Base-by-base conservation (phyloP, 2,113 vertebrate genomes). In the Notarius lentiginosus region DNA sequence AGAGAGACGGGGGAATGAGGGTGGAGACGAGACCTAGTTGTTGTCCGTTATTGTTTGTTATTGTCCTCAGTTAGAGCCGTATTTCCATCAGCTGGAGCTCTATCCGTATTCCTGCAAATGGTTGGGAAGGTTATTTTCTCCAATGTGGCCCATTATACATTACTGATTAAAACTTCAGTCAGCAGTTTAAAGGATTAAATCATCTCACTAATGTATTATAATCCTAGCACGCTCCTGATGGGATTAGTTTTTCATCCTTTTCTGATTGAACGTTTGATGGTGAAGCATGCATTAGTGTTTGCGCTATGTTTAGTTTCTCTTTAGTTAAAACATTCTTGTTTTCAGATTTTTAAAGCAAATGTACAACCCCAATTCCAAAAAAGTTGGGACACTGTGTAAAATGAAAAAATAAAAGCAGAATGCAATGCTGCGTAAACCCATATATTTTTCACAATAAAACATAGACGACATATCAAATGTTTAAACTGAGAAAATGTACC, bases 121-220 rank as follows among this genome's bases (percentile, higher is more conserved):
- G 15, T 24, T 61, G 56, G 14, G 41, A 20, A 77, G 70, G 72
- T 60, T 76, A 51, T 76, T 76, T 85, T 20, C 47, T 49, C n/a
- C 9, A 49, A 51, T 53, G 58, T 47, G 56, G 17, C 76, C 56
- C 24, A 30, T 76, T 85, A 76, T 18, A 30, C 49, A 15, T 76
- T 17, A 76, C 56, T 85, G 70, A 85, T 85, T 77, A 49, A 77
- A 85, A 51, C 7, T 76, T 24, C 56, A 51, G 70, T 34, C 70
- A 60, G 18, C 41, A 76, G 61, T 63, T 61, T 85, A 60, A 49
- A 82, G 75, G 56, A 85, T 65, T 76, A 76, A 76, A 61, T 76
- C 72, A n/a, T 76, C 68, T 75, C 70, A 76, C 14, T 27, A 15
- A 47, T 65, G 73, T 63, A 53, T 63, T 85, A 7, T 49, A 53